Evolutionary conservation across 2,888 invertebrate species (phyloP), one percentile per base, ranked within the genome.

Genomic region (Plutella xylostella): DNA sequence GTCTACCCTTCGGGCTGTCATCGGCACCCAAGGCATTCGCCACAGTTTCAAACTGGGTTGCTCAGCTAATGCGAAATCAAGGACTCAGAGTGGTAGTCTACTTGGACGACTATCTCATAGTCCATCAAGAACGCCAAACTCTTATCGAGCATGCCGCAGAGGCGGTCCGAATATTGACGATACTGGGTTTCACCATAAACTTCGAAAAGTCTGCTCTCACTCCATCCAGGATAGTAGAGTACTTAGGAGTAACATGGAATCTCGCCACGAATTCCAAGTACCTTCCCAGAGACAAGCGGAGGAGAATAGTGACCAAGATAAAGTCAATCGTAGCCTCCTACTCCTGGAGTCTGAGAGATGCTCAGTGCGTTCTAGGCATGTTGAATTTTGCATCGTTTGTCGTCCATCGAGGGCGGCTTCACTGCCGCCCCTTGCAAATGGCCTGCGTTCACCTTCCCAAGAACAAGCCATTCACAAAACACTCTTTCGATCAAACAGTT

Each of bases 221-320:
- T 14, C 25, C 43, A 21, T 20, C n/a, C 34, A 33, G 19, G n/a
- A 15, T 19, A 12, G 20, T 43, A 19, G 43, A 43, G 4, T 43
- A 34, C 17, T 22, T 43, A 21, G 43, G 37, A 12, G 28, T 43
- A 35, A 35, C 17, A 7, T 43, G 43, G 43, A 34, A 43, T 35
- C 33, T 35, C 37, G 9, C n/a, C 4, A 12, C 12, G 25, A 43
- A 43, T 21, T n/a, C 18, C 6, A 43, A 43, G 9, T 34, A 34
- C 17, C 34, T 34, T 15, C 34, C 34, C 15, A 14, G 14, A 34
- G 34, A 34, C 11, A 35, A 35, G 18, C 17, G 18, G 1, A 15
- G 12, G 35, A 35, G 9, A 35, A 35, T 35, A 17, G 11, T 18
- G 6, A 15, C 11, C 35, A 35, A 18, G 18, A 2, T 35, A 7